Conservation (phyloP, 1,140 invertebrate species). For the Ruditapes philippinarum region DNA sequence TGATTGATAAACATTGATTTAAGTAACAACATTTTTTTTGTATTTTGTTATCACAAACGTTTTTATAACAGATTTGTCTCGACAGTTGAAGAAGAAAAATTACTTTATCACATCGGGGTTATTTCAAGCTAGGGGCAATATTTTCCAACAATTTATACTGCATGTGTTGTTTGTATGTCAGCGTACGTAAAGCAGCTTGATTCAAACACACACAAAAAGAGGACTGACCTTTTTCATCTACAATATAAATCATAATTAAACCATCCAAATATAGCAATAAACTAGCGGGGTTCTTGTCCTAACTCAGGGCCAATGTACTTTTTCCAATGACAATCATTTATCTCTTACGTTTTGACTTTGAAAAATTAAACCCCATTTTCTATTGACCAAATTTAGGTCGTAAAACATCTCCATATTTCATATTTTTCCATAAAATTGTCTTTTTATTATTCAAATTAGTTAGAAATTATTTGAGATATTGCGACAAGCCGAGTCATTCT, state of each 20-base stretch:
- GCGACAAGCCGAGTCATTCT: neutral
- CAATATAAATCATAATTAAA: conserved; percentile 29
- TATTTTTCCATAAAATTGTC: neutral
- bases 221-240: neutral
- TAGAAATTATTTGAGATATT: neutral
- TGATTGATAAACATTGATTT: no score
- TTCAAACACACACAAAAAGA: neutral
- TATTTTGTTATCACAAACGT: no score
- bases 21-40: no score
- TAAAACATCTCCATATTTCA: neutral
- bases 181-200: neutral
- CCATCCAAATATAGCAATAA: conserved; percentile 1
- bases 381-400: neutral
- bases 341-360: neutral
- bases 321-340: neutral
- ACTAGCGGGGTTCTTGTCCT: conserved; percentile 3
- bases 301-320: neutral
- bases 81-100: no score
- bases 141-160: no score
- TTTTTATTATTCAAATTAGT: conserved; percentile 14
- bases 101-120: no score
- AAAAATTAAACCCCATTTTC: conserved; percentile 9
- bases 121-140: no score
- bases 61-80: no score
- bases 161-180: no score